phyloP scores from a whole-genome alignment of 2,113 vertebrate species.

The Ciconia boyciana region DNA sequence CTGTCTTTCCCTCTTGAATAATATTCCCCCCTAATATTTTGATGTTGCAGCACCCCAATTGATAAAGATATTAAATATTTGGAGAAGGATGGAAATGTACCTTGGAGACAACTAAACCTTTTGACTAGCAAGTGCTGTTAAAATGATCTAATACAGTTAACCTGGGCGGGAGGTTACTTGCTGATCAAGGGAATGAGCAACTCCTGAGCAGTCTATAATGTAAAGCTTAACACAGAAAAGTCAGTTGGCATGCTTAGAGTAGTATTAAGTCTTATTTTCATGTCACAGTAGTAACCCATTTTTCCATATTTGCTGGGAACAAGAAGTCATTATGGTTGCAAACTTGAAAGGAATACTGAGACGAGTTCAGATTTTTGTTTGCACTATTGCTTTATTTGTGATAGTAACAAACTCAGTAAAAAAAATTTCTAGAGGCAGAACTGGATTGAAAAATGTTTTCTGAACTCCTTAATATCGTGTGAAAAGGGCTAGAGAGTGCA shows the following conservation, averaged over 20 bases:
- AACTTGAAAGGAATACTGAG: neutral
- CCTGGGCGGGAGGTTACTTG: accelerated
- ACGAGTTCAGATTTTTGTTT: neutral
- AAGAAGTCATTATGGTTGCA: neutral
- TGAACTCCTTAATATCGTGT: neutral
- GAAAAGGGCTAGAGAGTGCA: neutral
- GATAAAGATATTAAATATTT: neutral
- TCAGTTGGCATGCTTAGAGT: neutral
- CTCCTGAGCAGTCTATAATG: neutral
- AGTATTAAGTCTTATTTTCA: neutral
- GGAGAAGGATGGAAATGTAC: neutral
- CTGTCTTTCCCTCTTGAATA: neutral
- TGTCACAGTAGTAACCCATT: neutral
- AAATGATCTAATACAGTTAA: neutral
- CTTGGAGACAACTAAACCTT: neutral
- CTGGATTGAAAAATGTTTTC: neutral
- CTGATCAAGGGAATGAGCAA: neutral
- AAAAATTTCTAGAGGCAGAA: neutral
- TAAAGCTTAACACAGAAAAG: neutral
- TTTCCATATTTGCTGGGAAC: neutral
- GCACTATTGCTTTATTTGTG: accelerated
- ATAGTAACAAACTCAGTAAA: neutral
- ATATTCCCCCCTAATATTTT: neutral
- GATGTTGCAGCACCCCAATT: neutral
- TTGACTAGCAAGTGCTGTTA: neutral